Evolutionary conservation across 2,888 invertebrate species (phyloP).

Genomic region (Eubasilissa splendida): DNA sequence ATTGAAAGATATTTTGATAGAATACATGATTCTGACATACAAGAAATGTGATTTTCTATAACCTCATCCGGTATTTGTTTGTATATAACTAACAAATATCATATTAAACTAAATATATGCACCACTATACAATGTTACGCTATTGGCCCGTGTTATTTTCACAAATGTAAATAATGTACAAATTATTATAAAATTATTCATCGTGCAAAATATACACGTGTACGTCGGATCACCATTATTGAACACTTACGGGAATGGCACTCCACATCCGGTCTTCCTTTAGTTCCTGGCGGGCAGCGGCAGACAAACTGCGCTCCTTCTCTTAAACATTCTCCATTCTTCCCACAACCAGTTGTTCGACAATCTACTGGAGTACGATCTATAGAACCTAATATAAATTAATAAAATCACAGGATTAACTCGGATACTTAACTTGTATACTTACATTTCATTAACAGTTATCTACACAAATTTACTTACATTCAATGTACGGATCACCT

Average conservation of each 20-base stretch:
- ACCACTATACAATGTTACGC: conserved; percentile 59
- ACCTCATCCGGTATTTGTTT: conserved; percentile 56
- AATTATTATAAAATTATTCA: conserved; percentile 59
- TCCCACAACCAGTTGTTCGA: conserved; percentile 87
- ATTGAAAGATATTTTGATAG: neutral
- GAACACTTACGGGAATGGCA: conserved; percentile 68
- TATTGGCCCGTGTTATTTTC: conserved; percentile 58
- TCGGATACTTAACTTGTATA: neutral
- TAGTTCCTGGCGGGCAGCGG: conserved; percentile 83
- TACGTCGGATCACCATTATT: conserved; percentile 46
- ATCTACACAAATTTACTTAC: conserved; percentile 72
- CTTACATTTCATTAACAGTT: neutral
- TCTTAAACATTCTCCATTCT: conserved; percentile 89
- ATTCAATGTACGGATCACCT: conserved; percentile 89
- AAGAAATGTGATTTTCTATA: conserved; percentile 52
- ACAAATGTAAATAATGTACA: conserved; percentile 58
- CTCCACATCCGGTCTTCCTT: conserved; percentile 81
- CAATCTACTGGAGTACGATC: conserved; percentile 81
- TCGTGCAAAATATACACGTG: conserved; percentile 71
- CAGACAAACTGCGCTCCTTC: conserved; percentile 89
- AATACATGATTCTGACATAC: conserved; percentile 52
- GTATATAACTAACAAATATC: conserved; percentile 52
- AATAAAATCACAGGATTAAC: conserved; percentile 5
- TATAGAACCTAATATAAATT: conserved; percentile 69
- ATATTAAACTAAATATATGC: conserved; percentile 56